Conservation (phyloP, 1,140 invertebrate genomes). For the Heliconius himera region DNA sequence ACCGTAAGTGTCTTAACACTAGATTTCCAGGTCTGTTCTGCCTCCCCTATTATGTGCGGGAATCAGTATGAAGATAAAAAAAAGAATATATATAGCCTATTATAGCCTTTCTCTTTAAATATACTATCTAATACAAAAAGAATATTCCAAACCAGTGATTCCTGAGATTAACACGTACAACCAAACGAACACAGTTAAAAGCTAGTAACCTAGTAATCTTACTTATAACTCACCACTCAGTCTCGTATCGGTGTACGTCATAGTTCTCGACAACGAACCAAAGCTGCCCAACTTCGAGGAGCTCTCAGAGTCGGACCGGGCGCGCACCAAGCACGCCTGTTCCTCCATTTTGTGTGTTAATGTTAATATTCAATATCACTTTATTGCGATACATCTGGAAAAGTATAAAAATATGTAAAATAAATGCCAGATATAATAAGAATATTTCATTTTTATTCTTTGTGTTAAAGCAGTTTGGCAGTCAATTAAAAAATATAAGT, state of each 20-base stretch:
- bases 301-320: slow-evolving; percentile 76
- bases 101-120: too few species aligned
- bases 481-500: too few species aligned
- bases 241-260: slow-evolving; percentile 68
- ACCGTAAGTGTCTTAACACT: too few species aligned
- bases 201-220: too few species aligned
- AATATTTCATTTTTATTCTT: too few species aligned
- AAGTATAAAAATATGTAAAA: background rate
- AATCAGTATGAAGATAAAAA: too few species aligned
- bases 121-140: too few species aligned
- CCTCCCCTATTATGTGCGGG: too few species aligned
- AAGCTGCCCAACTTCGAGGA: slow-evolving; percentile 73
- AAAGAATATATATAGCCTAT: too few species aligned
- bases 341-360: slow-evolving; percentile 67
- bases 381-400: slow-evolving; percentile 62
- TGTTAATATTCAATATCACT: slow-evolving; percentile 27
- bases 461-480: too few species aligned
- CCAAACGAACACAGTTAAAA: background rate
- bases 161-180: background rate
- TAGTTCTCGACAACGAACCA: slow-evolving; percentile 58
- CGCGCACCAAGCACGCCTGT: slow-evolving; percentile 77
- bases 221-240: slow-evolving; percentile 46
- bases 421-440: background rate
- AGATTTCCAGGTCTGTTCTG: too few species aligned
- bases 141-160: background rate